These are phyloP conservation scores for Polyodon spathula DNA, from an alignment of 2,113 vertebrate genomes.

Conservation along the genomic window DNA sequence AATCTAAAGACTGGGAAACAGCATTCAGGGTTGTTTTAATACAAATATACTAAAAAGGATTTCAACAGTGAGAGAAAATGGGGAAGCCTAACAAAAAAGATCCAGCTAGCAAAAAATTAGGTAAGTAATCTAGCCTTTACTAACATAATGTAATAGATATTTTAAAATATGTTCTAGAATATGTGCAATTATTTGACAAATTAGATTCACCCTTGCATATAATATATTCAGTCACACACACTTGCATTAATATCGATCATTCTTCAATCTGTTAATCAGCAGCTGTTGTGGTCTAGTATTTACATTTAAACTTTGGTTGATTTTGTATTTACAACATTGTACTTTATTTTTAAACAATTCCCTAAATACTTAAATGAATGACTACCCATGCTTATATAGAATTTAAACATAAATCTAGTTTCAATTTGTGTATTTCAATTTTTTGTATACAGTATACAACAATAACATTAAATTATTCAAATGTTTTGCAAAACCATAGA, in stretches of 20 bases:
- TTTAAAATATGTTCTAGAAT: too few relatives aligned
- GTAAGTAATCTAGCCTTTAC: not conserved
- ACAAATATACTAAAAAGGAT: not conserved
- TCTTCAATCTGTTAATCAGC: not conserved
- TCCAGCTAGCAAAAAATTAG: conserved; percentile 6
- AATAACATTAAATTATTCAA: conserved; percentile 11
- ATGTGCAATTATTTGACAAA: too few relatives aligned
- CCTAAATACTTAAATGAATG: not conserved
- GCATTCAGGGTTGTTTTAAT: too few relatives aligned
- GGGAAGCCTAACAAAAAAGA: conserved; percentile 7
- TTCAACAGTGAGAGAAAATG: not conserved
- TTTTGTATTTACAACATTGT: conserved; percentile 21
- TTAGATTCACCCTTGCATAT: too few relatives aligned
- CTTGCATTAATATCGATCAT: too few relatives aligned
- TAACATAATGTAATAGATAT: too few relatives aligned
- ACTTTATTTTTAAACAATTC: conserved; percentile 20
- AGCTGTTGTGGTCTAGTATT: conserved; percentile 17
- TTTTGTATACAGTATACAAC: conserved; percentile 13
- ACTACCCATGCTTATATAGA: too few relatives aligned
- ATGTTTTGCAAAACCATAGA: not conserved
- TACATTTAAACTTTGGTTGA: conserved; percentile 15
- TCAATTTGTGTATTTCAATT: not conserved
- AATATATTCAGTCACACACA: too few relatives aligned
- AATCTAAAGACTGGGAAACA: too few relatives aligned
- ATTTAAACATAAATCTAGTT: too few relatives aligned